Evolutionary conservation across 2,888 invertebrate species (phyloP), one percentile per base, ranked within the genome.

Genomic region (Caenorhabditis zanzibari): DNA sequence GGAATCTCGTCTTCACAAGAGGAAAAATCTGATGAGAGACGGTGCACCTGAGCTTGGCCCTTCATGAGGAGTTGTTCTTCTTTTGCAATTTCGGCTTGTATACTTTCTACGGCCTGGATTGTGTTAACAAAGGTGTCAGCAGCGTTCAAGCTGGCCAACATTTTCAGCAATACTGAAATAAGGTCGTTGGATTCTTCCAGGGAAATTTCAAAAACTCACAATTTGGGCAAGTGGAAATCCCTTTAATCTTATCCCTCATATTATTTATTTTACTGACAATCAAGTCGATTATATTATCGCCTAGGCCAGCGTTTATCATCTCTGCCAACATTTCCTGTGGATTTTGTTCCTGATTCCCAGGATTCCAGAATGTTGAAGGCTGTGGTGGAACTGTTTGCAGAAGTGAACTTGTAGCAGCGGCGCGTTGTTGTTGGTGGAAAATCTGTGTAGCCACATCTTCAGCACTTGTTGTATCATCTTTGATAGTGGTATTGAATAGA

Each of bases 81-180:
- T 35, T 79, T 79, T n/a, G 63, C 54, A n/a, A 79, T 79, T 49
- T 79, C 79, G 10, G 79, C 64, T 72, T 79, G 79, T 24, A 79
- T 71, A 38, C 49, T 79, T 9, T 79, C 79, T 2, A 79, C 56
- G 0, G 79, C 79, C 58, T 79, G 79, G 19, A 79, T 56, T 12
- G 79, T 64, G 19, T 64, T 79, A 26, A 63, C 63, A 24, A 79
- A 72, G 7, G 71, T 79, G 47, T 79, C 79, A 32, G 79, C 79
- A 7, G 79, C 79, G n/a, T 79, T 79, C 22, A 79, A 49, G 58
- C 79, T 79, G 35, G 71, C 71, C 56, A 79, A 6, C 71, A 79
- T 54, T 64, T 79, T 79, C 10, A 79, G n/a, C 22, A 79, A n/a
- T 16, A 79, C 79, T 79, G 79, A 56, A 71, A 38, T 10, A 2